phyloP scores from a whole-genome alignment of 2,888 invertebrate genomes.

The Drosophila histrio region DNA sequence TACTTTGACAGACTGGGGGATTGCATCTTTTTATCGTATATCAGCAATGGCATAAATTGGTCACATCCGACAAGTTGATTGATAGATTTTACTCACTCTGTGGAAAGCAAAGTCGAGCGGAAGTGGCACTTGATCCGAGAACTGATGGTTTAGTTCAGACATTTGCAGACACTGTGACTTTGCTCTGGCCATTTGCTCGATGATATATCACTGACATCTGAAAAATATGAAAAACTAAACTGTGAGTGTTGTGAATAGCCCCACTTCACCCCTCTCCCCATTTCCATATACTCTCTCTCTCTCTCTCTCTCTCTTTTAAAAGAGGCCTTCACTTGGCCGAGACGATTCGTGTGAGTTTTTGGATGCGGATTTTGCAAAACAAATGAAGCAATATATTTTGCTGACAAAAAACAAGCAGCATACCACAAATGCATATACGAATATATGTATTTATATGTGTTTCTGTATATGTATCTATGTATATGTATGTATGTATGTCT shows the following conservation, averaged over 20 bases:
- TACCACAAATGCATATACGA: conserved; percentile 45
- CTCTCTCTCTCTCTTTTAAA: not conserved
- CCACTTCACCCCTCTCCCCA: not conserved
- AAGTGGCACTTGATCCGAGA: conserved; percentile 57
- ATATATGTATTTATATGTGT: conserved; percentile 24
- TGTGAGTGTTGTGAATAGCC: conserved; percentile 15
- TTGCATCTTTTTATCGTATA: not conserved
- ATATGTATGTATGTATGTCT: not conserved
- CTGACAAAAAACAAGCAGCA: conserved; percentile 81
- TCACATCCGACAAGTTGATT: conserved; percentile 51
- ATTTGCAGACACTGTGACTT: conserved; percentile 26
- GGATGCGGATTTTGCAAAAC: conserved; percentile 66
- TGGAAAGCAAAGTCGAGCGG: conserved; percentile 45
- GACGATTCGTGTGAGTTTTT: conserved; percentile 31
- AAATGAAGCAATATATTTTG: conserved; percentile 83
- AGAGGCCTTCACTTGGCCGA: conserved; percentile 40
- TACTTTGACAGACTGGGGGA: conserved; percentile 2
- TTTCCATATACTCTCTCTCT: not conserved
- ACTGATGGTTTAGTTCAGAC: conserved; percentile 30
- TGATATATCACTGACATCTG: conserved; percentile 80
- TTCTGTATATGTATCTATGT: conserved; percentile 3
- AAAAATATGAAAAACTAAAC: conserved; percentile 73
- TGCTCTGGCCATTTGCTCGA: conserved; percentile 48
- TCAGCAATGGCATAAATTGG: conserved; percentile 1
- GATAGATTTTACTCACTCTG: conserved; percentile 43